These are phyloP conservation scores for Catocala sponsa DNA, from an alignment of 2,888 invertebrate species.

Conservation along the genomic window DNA sequence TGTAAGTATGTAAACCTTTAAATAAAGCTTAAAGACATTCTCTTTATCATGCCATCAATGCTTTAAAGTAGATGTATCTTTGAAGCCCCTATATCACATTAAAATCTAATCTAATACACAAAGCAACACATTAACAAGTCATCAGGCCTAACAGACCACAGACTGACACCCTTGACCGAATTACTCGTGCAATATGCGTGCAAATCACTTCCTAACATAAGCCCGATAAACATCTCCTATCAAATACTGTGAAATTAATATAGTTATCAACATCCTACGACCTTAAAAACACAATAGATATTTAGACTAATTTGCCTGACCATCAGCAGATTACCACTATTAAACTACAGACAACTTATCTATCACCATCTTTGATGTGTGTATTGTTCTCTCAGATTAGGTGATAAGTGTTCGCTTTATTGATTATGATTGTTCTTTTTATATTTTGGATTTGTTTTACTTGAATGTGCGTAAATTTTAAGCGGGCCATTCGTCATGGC, in stretches of 20 bases:
- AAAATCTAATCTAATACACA: neutral
- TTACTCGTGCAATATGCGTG: conserved; percentile 20
- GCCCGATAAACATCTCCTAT: conserved; percentile 41
- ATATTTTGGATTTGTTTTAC: too few species aligned
- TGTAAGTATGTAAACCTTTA: too few species aligned
- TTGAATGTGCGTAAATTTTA: too few species aligned
- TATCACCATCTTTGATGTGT: neutral
- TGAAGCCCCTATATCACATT: neutral
- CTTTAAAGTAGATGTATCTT: neutral
- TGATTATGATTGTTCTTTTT: too few species aligned
- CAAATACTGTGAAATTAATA: conserved; percentile 35
- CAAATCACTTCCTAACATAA: conserved; percentile 53
- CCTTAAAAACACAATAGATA: conserved; percentile 44
- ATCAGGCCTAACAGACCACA: conserved; percentile 20
- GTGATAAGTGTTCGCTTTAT: too few species aligned
- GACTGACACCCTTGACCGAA: conserved; percentile 51
- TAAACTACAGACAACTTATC: neutral
- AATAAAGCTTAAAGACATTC: too few species aligned
- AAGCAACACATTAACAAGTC: neutral
- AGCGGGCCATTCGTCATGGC: too few species aligned
- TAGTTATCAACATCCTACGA: conserved; percentile 51
- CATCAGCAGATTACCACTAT: neutral
- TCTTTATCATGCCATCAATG: too few species aligned
- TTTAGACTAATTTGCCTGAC: conserved; percentile 33
- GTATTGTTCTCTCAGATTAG: conserved; percentile 24